phyloP scores from a whole-genome alignment of 2,797 vertebrate genomes.

The Poecilia velifera region DNA sequence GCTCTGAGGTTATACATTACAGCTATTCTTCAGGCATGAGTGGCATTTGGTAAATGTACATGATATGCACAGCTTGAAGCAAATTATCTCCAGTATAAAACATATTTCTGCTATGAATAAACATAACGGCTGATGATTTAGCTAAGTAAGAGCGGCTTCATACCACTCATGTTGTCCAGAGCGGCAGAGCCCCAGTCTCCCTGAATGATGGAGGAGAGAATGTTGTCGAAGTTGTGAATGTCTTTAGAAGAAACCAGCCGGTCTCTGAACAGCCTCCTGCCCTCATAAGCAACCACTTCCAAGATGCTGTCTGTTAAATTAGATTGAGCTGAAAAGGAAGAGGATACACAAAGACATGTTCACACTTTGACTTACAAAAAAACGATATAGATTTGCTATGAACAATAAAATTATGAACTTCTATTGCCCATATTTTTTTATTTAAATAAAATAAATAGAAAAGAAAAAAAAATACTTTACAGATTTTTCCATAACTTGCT shows the following conservation, averaged over 20 bases:
- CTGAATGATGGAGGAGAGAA: conserved; percentile 89
- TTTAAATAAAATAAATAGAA: no score
- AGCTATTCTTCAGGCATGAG: conserved; percentile 15
- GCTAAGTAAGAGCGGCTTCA: conserved; percentile 16
- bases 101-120: conserved; percentile 1
- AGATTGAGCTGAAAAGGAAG: conserved; percentile 66
- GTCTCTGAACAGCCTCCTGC: conserved; percentile 91
- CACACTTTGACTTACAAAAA: conserved; percentile 1
- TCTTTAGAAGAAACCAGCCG: conserved; percentile 90
- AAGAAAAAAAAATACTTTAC: neutral
- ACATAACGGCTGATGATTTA: conserved; percentile 2
- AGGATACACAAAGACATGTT: neutral
- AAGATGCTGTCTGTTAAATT: conserved; percentile 87
- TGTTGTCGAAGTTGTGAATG: conserved; percentile 88
- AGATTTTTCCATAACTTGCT: neutral
- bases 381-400: neutral
- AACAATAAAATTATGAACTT: neutral
- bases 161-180: conserved; percentile 91
- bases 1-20: conserved; percentile 8
- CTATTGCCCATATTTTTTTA: no score
- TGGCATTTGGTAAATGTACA: conserved; percentile 10
- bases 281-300: conserved; percentile 93
- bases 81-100: neutral
- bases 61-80: conserved; percentile 7
- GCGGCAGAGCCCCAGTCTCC: conserved; percentile 92